Percentiles rank a stretch among this genome's conserved stretches.
phyloP scores from a whole-genome alignment of 2,113 vertebrate genomes.

The Athene noctua region DNA sequence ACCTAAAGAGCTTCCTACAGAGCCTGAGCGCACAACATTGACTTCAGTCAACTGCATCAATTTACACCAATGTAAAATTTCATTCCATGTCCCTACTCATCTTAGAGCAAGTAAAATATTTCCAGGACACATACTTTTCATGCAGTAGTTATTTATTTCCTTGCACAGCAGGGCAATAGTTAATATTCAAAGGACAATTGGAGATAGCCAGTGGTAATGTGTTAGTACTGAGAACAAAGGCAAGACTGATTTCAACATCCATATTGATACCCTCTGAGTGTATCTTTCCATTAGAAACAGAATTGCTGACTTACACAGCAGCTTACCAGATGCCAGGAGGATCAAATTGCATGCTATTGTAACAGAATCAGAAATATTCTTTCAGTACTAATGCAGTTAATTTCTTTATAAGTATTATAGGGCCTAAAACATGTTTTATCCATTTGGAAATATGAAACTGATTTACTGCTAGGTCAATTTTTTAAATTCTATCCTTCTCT shows the following conservation, averaged over 20 bases:
- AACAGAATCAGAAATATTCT: conserved; percentile 1
- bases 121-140: not conserved
- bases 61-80: not conserved
- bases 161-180: not conserved
- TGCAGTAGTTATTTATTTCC: not conserved
- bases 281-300: not conserved
- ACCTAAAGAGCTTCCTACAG: not conserved
- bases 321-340: conserved; percentile 7
- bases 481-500: not conserved
- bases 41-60: not conserved
- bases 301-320: conserved; percentile 25
- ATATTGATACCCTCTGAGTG: not conserved
- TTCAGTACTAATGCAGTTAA: conserved; percentile 10
- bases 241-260: not conserved
- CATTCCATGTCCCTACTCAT: not conserved
- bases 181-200: not conserved
- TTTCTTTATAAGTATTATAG: conserved; percentile 22
- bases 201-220: not conserved
- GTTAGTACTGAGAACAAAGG: not conserved
- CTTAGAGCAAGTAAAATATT: not conserved
- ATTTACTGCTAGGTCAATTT: conserved; percentile 3
- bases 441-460: conserved; percentile 20
- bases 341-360: conserved; percentile 21
- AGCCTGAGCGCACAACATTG: not conserved
- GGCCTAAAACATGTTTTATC: conserved; percentile 1